phyloP scores from a whole-genome alignment of 2,797 vertebrate genomes.

The Lindbergichthys nudifrons region DNA sequence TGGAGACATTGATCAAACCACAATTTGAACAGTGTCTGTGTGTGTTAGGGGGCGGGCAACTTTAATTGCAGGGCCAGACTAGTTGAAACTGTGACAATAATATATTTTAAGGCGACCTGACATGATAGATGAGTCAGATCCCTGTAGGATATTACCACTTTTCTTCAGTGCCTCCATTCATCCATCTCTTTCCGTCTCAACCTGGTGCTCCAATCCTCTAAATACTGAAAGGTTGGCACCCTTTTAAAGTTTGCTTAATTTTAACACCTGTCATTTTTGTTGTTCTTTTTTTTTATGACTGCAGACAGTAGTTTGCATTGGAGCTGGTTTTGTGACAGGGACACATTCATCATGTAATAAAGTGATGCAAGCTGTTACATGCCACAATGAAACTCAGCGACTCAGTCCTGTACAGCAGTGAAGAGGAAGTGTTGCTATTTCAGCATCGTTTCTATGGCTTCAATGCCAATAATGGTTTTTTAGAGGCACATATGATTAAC shows the following conservation, averaged over 20 bases:
- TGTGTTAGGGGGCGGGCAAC: not conserved
- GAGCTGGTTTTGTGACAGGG: constrained; percentile 74
- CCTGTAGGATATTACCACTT: constrained; percentile 72
- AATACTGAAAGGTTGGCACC: constrained; percentile 69
- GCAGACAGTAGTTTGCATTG: constrained; percentile 73
- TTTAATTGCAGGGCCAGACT: constrained; percentile 33
- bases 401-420: constrained; percentile 37
- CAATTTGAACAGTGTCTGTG: constrained; percentile 10
- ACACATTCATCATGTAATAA: constrained; percentile 83
- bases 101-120: constrained; percentile 63
- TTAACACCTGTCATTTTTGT: constrained; percentile 66
- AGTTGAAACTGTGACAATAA: constrained; percentile 58
- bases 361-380: constrained; percentile 74
- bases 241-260: constrained; percentile 72
- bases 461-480: constrained; percentile 50
- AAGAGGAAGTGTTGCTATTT: constrained; percentile 58
- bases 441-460: constrained; percentile 47
- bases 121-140: constrained; percentile 71
- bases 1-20: constrained; percentile 38
- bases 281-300: constrained; percentile 8
- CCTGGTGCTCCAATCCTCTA: constrained; percentile 62
- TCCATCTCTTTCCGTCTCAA: constrained; percentile 40
- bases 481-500: constrained; percentile 48
- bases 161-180: constrained; percentile 51
- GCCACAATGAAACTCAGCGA: constrained; percentile 68